Evolutionary conservation across 2,113 vertebrate species (phyloP), one percentile per base, ranked within the genome.

Genomic region (Phrynosoma platyrhinos): DNA sequence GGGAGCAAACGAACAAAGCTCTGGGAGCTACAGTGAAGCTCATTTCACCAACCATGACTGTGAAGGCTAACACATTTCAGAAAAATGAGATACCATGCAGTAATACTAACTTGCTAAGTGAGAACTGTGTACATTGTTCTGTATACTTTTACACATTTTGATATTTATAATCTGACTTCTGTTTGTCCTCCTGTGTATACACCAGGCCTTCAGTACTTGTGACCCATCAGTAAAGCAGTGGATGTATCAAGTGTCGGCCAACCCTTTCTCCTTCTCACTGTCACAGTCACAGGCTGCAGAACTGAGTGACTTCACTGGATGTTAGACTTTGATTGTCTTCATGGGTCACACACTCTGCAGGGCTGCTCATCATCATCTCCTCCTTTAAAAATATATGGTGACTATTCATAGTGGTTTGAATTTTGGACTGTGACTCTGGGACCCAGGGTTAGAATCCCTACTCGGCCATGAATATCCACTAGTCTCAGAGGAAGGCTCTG

Each of bases 41-140:
- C 0, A 16, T 91, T 91, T 90, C 90, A 77, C 92, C 90, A 88
- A 21, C 20, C 14, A 79, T 83, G 68, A 91, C 88, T 91, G 5
- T 55, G n/a, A 91, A 90, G 87, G 87, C 87, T 81, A 20, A 42
- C 53, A 62, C 90, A 53, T 87, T 89, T 21, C 42, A 62, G 69
- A 64, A 76, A 75, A 83, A 87, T 47, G 47, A 79, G 32, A 85
- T 91, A 84, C 1, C 14, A 55, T 64, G 68, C 4, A 52, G 53
- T 68, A 0, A 0, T 86, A 30, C 21, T 71, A 79, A 30, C 90
- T 71, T 53, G 72, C 72, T 83, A n/a, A 83, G 85, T 85, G 42
- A 90, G 32, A 83, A 53, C 88, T 80, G 53, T 20, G 42, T 87
- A 30, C 71, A 62, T 32, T 77, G 23, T 18, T 82, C 30, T 62